Evolutionary conservation across 2,888 invertebrate species (phyloP).

Genomic region (Melikaiella ostensackeni): DNA sequence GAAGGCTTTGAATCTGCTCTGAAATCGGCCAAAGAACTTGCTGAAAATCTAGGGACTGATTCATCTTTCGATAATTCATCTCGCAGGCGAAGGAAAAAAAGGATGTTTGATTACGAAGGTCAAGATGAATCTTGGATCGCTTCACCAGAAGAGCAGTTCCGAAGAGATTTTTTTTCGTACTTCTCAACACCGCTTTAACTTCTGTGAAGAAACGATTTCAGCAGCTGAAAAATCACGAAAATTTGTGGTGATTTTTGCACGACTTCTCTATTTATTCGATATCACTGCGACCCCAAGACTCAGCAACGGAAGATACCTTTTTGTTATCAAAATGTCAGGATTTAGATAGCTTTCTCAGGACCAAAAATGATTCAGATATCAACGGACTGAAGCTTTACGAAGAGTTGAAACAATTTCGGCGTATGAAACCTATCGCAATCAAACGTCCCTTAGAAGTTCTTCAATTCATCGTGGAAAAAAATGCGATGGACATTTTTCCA

Average conservation of each 20-base stretch:
- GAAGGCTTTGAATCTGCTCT: too few species aligned
- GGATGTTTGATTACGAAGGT: conserved; percentile 41
- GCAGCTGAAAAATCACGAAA: conserved; percentile 34
- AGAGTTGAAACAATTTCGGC: too few species aligned
- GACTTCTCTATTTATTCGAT: conserved; percentile 11
- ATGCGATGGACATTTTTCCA: too few species aligned
- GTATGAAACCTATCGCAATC: conserved; percentile 34
- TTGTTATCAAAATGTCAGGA: conserved; percentile 30
- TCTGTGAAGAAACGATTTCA: conserved; percentile 39
- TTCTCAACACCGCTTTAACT: conserved; percentile 13
- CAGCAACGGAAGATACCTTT: background rate
- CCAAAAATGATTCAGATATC: conserved; percentile 39
- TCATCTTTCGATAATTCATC: too few species aligned
- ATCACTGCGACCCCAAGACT: background rate
- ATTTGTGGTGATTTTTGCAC: conserved; percentile 42
- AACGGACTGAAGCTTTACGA: conserved; percentile 29
- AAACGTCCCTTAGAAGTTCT: conserved; percentile 33
- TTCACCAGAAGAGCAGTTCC: conserved; percentile 33
- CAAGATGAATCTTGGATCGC: conserved; percentile 14
- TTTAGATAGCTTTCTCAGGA: conserved; percentile 29
- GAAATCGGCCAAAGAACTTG: too few species aligned
- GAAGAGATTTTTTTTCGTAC: conserved; percentile 20
- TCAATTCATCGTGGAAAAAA: conserved; percentile 36
- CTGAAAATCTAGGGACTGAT: too few species aligned
- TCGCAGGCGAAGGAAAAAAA: conserved; percentile 38